phyloP scores from a whole-genome alignment of 2,113 vertebrate species.

The Mola mola region DNA sequence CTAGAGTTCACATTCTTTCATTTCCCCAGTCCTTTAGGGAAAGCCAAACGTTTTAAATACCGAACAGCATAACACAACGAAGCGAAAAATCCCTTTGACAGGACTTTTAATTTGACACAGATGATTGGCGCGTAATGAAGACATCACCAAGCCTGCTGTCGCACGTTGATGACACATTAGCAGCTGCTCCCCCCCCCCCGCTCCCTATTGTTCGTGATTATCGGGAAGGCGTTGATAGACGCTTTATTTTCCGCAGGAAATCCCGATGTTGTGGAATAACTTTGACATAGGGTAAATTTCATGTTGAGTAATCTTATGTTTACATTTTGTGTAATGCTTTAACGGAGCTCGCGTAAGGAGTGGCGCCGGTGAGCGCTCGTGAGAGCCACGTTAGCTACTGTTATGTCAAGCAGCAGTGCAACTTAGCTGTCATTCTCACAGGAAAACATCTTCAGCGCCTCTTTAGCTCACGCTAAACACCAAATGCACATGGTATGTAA shows the following conservation, averaged over 20 bases:
- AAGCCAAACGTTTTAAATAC: background rate
- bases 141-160: slow-evolving; percentile 37
- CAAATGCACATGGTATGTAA: background rate
- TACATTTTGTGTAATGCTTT: background rate
- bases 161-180: slow-evolving; percentile 25
- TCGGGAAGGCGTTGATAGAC: slow-evolving; percentile 4
- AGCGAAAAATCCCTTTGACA: slow-evolving; percentile 3
- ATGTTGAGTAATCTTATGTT: rapidly evolving
- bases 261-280: slow-evolving; percentile 26
- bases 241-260: slow-evolving; percentile 2
- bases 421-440: slow-evolving; percentile 27
- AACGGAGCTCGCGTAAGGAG: background rate
- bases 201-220: slow-evolving; percentile 61
- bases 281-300: slow-evolving; percentile 45
- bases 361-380: background rate
- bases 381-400: slow-evolving; percentile 2
- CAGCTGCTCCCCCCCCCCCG: background rate
- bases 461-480: background rate
- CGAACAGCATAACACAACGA: background rate
- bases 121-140: slow-evolving; percentile 36
- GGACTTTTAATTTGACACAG: slow-evolving; percentile 76
- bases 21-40: background rate
- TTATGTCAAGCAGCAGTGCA: background rate
- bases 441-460: background rate
- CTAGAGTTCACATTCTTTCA: background rate